Percentiles rank a stretch among this genome's conserved stretches.
Evolutionary conservation across 2,888 invertebrate genomes (phyloP).

Genomic region (Lampropteryx suffumata): DNA sequence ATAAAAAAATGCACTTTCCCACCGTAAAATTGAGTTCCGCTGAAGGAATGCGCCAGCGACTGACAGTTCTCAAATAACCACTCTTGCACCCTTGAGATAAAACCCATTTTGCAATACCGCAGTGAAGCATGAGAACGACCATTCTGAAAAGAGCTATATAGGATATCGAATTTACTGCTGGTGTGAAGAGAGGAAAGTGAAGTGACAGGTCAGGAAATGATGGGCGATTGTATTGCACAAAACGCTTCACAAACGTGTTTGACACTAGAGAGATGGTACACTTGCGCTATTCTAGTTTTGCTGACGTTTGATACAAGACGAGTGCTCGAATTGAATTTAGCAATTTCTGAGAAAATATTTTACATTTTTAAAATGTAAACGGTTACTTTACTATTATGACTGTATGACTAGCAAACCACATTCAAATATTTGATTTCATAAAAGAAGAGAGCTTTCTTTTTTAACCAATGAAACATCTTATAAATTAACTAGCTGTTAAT

Average conservation of each 20-base stretch:
- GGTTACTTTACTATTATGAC: too few relatives aligned
- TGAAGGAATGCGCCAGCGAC: conserved; percentile 55
- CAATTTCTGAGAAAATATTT: not conserved
- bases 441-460: too few relatives aligned
- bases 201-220: conserved; percentile 34
- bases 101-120: conserved; percentile 41
- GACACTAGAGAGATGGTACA: conserved; percentile 52
- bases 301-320: conserved; percentile 19
- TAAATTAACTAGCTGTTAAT: too few relatives aligned
- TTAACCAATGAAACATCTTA: too few relatives aligned
- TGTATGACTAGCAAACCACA: too few relatives aligned
- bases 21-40: conserved; percentile 64
- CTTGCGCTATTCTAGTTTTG: conserved; percentile 43
- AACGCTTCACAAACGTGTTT: conserved; percentile 52
- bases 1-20: conserved; percentile 50
- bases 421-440: too few relatives aligned
- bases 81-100: conserved; percentile 32
- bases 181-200: conserved; percentile 27
- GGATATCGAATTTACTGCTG: conserved; percentile 30
- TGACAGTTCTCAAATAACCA: conserved; percentile 36
- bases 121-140: conserved; percentile 39
- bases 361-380: not conserved
- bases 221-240: conserved; percentile 42
- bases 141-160: conserved; percentile 38
- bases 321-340: conserved; percentile 21